phyloP scores from a whole-genome alignment of 2,888 invertebrate genomes.

The Eucera pruinosa region DNA sequence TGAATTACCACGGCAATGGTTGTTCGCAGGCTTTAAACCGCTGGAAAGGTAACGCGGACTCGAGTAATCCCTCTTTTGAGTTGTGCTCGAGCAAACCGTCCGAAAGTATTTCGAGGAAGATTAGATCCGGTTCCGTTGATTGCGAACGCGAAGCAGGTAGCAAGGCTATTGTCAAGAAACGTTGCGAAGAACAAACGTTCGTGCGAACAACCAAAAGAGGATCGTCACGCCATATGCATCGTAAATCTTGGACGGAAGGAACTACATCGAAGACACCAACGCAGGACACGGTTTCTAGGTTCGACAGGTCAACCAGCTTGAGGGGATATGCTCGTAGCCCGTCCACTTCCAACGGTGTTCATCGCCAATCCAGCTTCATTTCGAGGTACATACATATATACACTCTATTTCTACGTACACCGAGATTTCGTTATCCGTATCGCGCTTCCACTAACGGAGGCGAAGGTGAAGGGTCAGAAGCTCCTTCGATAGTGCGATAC shows the following conservation, averaged over 20 bases:
- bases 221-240: conserved; percentile 53
- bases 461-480: background rate
- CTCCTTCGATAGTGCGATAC: background rate
- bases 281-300: conserved; percentile 22
- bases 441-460: background rate
- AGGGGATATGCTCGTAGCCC: conserved; percentile 48
- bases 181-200: conserved; percentile 45
- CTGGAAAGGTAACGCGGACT: conserved; percentile 24
- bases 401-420: too few species aligned
- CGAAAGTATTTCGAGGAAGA: conserved; percentile 1
- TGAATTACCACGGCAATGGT: conserved; percentile 1
- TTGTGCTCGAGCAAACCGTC: conserved; percentile 17
- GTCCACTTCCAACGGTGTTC: conserved; percentile 32
- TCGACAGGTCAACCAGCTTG: conserved; percentile 59
- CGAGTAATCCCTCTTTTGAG: conserved; percentile 47
- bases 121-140: conserved; percentile 29
- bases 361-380: conserved; percentile 36
- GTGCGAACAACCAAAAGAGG: conserved; percentile 34
- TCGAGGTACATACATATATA: conserved; percentile 45
- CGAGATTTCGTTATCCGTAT: background rate
- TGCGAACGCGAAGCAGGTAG: conserved; percentile 24
- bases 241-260: conserved; percentile 70
- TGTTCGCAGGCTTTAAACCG: background rate
- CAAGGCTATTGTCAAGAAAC: conserved; percentile 39
- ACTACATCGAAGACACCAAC: conserved; percentile 18